phyloP scores from a whole-genome alignment of 2,888 invertebrate genomes.

The Drosophila paranaensis region DNA sequence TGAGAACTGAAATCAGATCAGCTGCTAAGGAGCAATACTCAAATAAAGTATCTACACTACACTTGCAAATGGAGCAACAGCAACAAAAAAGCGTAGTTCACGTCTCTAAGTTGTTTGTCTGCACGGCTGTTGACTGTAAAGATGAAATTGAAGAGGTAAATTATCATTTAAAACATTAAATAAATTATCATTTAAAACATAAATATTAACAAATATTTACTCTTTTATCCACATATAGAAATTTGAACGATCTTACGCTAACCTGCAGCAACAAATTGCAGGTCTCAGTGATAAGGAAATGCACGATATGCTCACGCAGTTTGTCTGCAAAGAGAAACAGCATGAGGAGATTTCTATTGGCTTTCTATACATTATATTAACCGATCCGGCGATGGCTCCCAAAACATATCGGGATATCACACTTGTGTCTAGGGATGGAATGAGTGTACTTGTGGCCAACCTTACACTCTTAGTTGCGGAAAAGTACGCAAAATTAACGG shows the following conservation, averaged over 20 bases:
- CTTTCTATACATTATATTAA: slow-evolving; percentile 94
- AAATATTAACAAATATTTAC: not conserved
- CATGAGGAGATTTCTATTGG: slow-evolving; percentile 98
- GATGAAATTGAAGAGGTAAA: slow-evolving; percentile 95
- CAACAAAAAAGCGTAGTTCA: slow-evolving; percentile 71
- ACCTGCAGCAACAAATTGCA: slow-evolving; percentile 90
- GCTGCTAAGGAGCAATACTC: slow-evolving; percentile 41
- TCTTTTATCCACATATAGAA: slow-evolving; percentile 88
- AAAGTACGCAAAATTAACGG: slow-evolving; percentile 94
- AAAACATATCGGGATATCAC: slow-evolving; percentile 97
- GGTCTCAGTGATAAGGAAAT: slow-evolving; percentile 97
- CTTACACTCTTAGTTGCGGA: slow-evolving; percentile 94
- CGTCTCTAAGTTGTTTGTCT: slow-evolving; percentile 91
- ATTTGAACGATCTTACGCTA: slow-evolving; percentile 93
- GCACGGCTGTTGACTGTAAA: slow-evolving; percentile 93
- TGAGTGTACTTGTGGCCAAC: slow-evolving; percentile 92
- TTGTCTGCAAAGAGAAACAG: slow-evolving; percentile 93
- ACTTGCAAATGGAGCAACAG: slow-evolving; percentile 81
- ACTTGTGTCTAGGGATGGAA: slow-evolving; percentile 94
- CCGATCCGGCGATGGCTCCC: slow-evolving; percentile 91
- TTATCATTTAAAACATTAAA: not conserved
- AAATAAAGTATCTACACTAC: slow-evolving; percentile 36
- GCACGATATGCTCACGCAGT: slow-evolving; percentile 95
- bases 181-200: slow-evolving; percentile 82
- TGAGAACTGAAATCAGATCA: slow-evolving; percentile 40